Evolutionary conservation across 2,113 vertebrate genomes (phyloP), one percentile per base, ranked within the genome.

Genomic region (Gambusia affinis): DNA sequence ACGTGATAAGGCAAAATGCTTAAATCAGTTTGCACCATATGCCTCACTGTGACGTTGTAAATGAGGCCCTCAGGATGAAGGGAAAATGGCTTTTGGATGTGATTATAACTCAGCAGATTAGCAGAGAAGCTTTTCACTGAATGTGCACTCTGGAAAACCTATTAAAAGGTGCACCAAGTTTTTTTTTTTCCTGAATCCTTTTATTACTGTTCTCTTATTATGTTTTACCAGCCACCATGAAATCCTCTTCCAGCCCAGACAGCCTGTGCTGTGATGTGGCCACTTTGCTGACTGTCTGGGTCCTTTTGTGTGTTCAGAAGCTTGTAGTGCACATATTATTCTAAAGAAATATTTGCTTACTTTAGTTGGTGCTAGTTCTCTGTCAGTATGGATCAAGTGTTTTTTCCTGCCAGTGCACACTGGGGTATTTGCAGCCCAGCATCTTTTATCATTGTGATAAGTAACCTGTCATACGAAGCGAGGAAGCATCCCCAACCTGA

Each of bases 21-120:
- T 65, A 24, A 61, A 30, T 57, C 39, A 28, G 65, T 76, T 66
- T 44, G 39, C 39, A 27, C 69, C 19, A 76, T 74, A 84, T 35
- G 28, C 39, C 14, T 33, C 31, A 67, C 42, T 79, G 62, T 82
- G 31, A 65, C 65, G 71, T 71, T 79, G 19, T 72, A 79, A 83
- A 76, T 37, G 60, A 83, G 70, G 61, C 71, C 66, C 73, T 60
- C 7, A n/a, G 35, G 6, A 83, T 64, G 64, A 65, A 60, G 35
- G n/a, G 33, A 28, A 84, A 85, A 76, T 42, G 28, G 66, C 39
- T 76, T 85, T 83, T 70, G 27, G 79, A 44, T 12, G 7, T 33
- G 69, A 54, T 72, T 72, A 85, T 79, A 84, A 84, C 66, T 82
- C 64, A 89, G 73, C 79, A 84, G 76, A 85, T 89, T 78, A 88